A percentile compares a stretch with the other conserved stretches of the same genome.
These are phyloP conservation scores for Apodemia mormo DNA, from an alignment of 2,888 invertebrate species.

Conservation along the genomic window DNA sequence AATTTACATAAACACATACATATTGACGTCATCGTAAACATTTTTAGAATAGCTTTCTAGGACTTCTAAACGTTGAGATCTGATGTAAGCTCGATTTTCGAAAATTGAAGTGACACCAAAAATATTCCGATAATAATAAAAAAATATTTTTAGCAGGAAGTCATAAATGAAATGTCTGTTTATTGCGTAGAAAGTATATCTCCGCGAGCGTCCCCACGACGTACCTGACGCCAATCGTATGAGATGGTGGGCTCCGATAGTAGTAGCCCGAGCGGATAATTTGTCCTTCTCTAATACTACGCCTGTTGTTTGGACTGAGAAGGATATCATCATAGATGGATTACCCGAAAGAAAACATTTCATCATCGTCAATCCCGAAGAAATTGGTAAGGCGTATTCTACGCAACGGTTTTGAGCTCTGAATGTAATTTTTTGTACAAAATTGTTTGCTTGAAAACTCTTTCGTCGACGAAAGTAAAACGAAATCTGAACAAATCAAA, in stretches of 20 bases:
- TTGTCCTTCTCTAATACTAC: constrained; percentile 82
- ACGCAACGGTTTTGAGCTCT: too few relatives aligned
- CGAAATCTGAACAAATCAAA: constrained; percentile 47
- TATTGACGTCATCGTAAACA: too few relatives aligned
- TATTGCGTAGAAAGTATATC: constrained; percentile 83
- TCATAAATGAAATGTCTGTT: background rate
- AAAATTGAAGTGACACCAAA: too few relatives aligned
- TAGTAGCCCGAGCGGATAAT: constrained; percentile 81
- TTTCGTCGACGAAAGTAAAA: too few relatives aligned
- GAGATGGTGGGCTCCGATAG: constrained; percentile 88
- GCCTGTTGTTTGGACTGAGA: constrained; percentile 84
- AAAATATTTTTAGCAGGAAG: too few relatives aligned
- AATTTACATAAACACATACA: too few relatives aligned
- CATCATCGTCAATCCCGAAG: constrained; percentile 91
- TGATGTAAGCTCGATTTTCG: too few relatives aligned
- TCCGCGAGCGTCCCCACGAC: constrained; percentile 87
- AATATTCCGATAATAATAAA: too few relatives aligned
- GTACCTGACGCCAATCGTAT: constrained; percentile 86
- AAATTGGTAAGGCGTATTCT: constrained; percentile 83
- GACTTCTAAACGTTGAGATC: too few relatives aligned
- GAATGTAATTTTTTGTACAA: too few relatives aligned
- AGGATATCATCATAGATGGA: constrained; percentile 74
- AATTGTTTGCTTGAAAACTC: too few relatives aligned
- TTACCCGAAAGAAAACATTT: constrained; percentile 83
- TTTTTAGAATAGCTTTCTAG: too few relatives aligned